phyloP scores from a whole-genome alignment of 2,888 invertebrate species.

The Luperina testacea region DNA sequence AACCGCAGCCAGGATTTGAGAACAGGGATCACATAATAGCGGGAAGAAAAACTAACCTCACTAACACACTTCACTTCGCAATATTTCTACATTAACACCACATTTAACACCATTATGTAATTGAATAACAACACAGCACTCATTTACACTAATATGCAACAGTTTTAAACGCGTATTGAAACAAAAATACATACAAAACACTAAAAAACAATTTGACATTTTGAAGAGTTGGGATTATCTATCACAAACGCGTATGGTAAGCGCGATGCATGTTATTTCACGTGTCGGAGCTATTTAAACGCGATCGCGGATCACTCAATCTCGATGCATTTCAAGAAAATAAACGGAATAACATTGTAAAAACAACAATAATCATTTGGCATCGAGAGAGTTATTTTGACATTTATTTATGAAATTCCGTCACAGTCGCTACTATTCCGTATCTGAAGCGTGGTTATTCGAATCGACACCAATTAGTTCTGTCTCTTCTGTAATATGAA shows the following conservation, averaged over 20 bases:
- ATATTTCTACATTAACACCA: slow-evolving; percentile 66
- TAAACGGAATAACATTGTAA: slow-evolving; percentile 73
- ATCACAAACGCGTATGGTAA: slow-evolving; percentile 65
- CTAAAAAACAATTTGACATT: slow-evolving; percentile 85
- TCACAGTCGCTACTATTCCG: slow-evolving; percentile 54
- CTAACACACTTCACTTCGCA: slow-evolving; percentile 75
- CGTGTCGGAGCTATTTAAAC: slow-evolving; percentile 53
- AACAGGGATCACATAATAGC: slow-evolving; percentile 79
- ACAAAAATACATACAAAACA: slow-evolving; percentile 78
- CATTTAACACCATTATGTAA: slow-evolving; percentile 37
- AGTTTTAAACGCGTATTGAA: slow-evolving; percentile 54
- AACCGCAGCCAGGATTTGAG: slow-evolving; percentile 80
- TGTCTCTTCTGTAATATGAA: background rate
- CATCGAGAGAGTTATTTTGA: slow-evolving; percentile 88
- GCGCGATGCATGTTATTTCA: slow-evolving; percentile 59
- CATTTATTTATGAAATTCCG: slow-evolving; percentile 71
- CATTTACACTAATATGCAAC: slow-evolving; percentile 36
- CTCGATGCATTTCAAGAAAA: slow-evolving; percentile 76
- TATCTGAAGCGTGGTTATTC: slow-evolving; percentile 36
- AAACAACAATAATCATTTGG: slow-evolving; percentile 85
- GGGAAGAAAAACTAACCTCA: slow-evolving; percentile 89
- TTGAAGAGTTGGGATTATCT: slow-evolving; percentile 73
- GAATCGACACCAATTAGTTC: slow-evolving; percentile 10
- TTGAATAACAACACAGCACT: slow-evolving; percentile 57
- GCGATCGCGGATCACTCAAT: slow-evolving; percentile 79